Base-by-base conservation (phyloP, 1,140 invertebrate species). In the Onthophagus taurus region DNA sequence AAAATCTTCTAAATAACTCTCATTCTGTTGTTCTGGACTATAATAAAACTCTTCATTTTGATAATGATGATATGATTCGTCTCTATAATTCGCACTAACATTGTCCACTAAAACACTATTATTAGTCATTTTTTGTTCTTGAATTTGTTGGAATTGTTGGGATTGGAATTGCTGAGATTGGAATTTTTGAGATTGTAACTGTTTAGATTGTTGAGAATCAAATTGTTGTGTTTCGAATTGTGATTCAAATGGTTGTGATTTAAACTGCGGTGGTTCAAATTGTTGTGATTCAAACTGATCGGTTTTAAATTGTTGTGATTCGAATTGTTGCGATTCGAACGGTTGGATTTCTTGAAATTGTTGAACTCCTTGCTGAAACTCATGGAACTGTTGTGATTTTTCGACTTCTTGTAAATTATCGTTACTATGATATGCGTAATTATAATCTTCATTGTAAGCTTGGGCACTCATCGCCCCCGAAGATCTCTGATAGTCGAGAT, bases 361-460 rank as follows among this genome's bases (percentile, higher is more conserved):
- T 34, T 21, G 12, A 20, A 17, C 18, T 20, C 19, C 17, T 13
- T 2, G 7, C 9, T n/a, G 11, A 36, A 17, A 6, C n/a, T 36
- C 34, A 36, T 26, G 24, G 19, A 2, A 20, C 16, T 26, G 24
- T 26, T 26, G 17, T 20, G 19, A 36, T 36, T 24, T 26, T 13
- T 26, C n/a, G 20, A 9, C 48, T 64, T 45, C 37, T 50, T 47
- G 45, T 31, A 64, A 49, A 53, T 66, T 65, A 52, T 65, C 64
- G 35, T 56, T 62, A 63, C 76, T 80, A 45, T 71, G 67, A 63
- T 82, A 82, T 52, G 75, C 72, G 63, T 79, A 80, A 63, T 81
- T 81, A 50, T 75, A 79, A 60, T 81, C 77, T 67, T 82, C 80
- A 62, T 77, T 78, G 43, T 55, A 67, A 59, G 64, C 66, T 57